Percentiles rank a stretch among this genome's conserved stretches.
Conservation (phyloP, 2,888 invertebrate species). For the Netelia virgata region DNA sequence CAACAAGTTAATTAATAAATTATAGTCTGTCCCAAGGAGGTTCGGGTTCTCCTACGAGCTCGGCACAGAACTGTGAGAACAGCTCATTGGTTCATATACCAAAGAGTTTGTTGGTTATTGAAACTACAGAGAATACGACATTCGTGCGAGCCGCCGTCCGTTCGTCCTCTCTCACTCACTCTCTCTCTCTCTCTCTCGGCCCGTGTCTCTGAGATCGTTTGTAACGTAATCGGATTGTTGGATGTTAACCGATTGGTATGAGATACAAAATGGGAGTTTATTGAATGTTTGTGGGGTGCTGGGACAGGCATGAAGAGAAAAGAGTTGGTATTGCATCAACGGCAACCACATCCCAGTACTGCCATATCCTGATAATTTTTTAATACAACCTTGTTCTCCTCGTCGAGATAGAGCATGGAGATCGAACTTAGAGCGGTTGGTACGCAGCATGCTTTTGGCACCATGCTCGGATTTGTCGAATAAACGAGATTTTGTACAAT, state of each 20-base stretch:
- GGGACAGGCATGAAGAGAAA: constrained; percentile 37
- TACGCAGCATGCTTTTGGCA: constrained; percentile 98
- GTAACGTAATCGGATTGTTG: too few relatives aligned
- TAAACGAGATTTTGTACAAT: constrained; percentile 99
- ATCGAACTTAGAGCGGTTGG: constrained; percentile 97
- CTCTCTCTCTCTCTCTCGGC: neutral
- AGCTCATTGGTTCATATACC: constrained; percentile 71
- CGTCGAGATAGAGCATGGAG: constrained; percentile 98
- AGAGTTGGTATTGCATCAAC: constrained; percentile 86
- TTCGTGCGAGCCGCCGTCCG: constrained; percentile 15
- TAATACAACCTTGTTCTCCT: constrained; percentile 97
- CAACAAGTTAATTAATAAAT: constrained; percentile 80
- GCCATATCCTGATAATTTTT: constrained; percentile 99
- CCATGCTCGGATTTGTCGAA: constrained; percentile 94
- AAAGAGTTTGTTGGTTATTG: constrained; percentile 73
- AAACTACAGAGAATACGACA: constrained; percentile 73
- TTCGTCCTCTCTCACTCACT: neutral
- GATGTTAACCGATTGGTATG: too few relatives aligned
- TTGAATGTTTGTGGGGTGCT: neutral
- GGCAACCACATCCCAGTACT: constrained; percentile 98
- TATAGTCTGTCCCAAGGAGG: constrained; percentile 78
- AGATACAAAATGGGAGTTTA: too few relatives aligned
- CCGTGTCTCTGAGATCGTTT: too few relatives aligned
- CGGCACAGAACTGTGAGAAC: constrained; percentile 28
- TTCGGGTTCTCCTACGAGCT: constrained; percentile 71